Evolutionary conservation across 2,888 invertebrate genomes (phyloP).

Genomic region (Coleophora flavipennella): DNA sequence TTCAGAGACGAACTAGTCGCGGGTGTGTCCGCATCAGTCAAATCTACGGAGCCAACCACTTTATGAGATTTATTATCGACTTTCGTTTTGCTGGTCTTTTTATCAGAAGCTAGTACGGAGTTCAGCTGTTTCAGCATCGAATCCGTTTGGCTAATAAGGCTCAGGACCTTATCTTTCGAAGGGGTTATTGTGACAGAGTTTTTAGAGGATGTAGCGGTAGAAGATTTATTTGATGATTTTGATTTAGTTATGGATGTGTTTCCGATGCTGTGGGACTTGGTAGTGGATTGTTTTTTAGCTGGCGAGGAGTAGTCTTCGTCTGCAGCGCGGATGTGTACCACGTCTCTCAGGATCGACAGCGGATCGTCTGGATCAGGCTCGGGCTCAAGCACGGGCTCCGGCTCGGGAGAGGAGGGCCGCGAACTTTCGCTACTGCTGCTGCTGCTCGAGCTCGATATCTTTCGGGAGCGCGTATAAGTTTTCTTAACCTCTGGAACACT

Average conservation of each 20-base stretch:
- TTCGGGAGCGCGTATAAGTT: neutral
- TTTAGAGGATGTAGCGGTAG: neutral
- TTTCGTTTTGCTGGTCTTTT: neutral
- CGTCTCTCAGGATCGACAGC: conserved; percentile 40
- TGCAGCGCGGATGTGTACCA: conserved; percentile 46
- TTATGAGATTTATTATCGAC: neutral
- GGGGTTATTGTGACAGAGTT: neutral
- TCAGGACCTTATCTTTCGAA: neutral
- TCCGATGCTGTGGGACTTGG: neutral
- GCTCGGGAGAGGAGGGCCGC: conserved; percentile 19
- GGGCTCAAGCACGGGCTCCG: conserved; percentile 14
- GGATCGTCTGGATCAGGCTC: conserved; percentile 20
- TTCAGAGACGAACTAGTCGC: neutral
- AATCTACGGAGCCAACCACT: conserved; percentile 9
- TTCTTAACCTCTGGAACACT: neutral
- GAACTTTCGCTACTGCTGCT: conserved; percentile 20
- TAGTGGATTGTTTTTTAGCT: neutral
- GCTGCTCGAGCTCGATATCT: conserved; percentile 4
- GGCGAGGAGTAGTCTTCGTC: conserved; percentile 3
- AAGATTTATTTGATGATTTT: neutral
- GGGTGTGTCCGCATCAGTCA: conserved; percentile 5
- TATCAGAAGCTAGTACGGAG: neutral
- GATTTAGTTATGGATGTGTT: neutral
- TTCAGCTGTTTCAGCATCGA: conserved; percentile 3
- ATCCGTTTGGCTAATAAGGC: conserved; percentile 2